Evolutionary conservation across 2,888 invertebrate genomes (phyloP).

Genomic region (Oscheius sp.): DNA sequence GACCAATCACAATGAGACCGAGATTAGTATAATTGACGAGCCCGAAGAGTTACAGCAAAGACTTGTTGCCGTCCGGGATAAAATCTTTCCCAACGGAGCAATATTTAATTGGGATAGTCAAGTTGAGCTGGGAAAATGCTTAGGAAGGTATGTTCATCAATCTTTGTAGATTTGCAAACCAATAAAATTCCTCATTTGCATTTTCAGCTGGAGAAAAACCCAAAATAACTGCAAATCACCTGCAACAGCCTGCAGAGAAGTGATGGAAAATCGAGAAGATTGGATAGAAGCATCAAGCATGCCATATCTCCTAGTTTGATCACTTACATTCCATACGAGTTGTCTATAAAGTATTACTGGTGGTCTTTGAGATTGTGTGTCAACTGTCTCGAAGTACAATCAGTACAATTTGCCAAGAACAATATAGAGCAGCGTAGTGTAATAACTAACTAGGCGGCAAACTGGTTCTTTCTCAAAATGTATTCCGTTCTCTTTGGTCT

Average conservation of each 20-base stretch:
- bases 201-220: constrained; percentile 32
- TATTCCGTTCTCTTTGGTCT: too few species aligned
- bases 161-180: too few species aligned
- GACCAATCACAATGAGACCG: background rate
- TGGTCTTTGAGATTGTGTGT: background rate
- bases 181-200: background rate
- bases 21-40: background rate
- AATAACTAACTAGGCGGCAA: constrained; percentile 23
- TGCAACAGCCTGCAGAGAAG: constrained; percentile 15
- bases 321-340: background rate
- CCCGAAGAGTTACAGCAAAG: background rate
- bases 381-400: background rate
- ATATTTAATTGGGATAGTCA: constrained; percentile 27
- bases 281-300: constrained; percentile 17
- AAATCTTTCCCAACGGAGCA: constrained; percentile 32
- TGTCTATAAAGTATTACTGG: constrained; percentile 8
- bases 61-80: background rate
- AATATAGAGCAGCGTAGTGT: constrained; percentile 20
- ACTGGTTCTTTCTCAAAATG: constrained; percentile 11
- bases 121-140: constrained; percentile 17
- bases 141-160: constrained; percentile 17
- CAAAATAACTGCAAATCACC: constrained; percentile 33
- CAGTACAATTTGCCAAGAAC: constrained; percentile 2
- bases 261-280: constrained; percentile 18
- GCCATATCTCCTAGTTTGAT: background rate